Evolutionary conservation across 2,113 vertebrate species (phyloP).

Genomic region (Odobenus rosmarus): DNA sequence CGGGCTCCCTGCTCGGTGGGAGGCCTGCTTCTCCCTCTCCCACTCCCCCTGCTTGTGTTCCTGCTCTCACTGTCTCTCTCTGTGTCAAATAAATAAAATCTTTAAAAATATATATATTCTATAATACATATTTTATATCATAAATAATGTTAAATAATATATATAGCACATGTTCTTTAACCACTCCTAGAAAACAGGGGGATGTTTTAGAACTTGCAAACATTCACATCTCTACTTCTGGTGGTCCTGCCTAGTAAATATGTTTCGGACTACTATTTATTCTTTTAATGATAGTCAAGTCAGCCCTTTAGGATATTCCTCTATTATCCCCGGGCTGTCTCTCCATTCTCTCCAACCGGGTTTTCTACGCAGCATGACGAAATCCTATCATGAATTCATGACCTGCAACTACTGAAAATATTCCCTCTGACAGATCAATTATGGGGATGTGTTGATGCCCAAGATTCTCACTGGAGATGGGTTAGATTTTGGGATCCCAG

Average conservation of each 20-base stretch:
- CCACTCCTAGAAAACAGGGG: not conserved
- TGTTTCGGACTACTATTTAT: not conserved
- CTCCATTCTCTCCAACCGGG: not conserved
- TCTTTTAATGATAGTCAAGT: not conserved
- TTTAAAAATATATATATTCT: too few relatives aligned
- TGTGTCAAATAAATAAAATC: too few relatives aligned
- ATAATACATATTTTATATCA: not conserved
- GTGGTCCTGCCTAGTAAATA: too few relatives aligned
- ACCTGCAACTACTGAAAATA: not conserved
- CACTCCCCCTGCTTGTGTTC: too few relatives aligned
- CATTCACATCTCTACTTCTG: not conserved
- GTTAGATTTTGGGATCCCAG: too few relatives aligned
- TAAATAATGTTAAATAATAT: too few relatives aligned
- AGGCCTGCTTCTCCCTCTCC: too few relatives aligned
- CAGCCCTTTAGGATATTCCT: not conserved
- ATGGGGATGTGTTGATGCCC: not conserved
- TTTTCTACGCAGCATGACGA: not conserved
- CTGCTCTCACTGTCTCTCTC: too few relatives aligned
- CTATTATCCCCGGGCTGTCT: not conserved
- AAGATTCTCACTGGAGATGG: too few relatives aligned
- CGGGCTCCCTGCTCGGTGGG: too few relatives aligned
- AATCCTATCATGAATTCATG: not conserved
- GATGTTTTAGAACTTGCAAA: too few relatives aligned
- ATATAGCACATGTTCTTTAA: not conserved
- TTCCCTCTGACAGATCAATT: not conserved